Evolutionary conservation across 2,797 vertebrate genomes (phyloP).

Genomic region (Catostomus latipinnis): DNA sequence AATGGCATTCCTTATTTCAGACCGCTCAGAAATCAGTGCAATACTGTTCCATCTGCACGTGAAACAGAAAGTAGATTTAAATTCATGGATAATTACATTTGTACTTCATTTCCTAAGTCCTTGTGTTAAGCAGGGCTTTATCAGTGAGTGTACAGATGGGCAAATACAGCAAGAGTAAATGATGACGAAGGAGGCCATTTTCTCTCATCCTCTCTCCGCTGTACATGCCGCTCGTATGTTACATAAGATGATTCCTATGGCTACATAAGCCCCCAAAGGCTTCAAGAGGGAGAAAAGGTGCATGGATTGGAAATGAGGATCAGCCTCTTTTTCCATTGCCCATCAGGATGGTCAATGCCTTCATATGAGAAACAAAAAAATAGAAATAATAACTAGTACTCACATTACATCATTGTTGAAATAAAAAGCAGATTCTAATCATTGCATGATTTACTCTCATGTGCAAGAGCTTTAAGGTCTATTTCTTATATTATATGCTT

Average conservation of each 20-base stretch:
- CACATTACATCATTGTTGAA: slow-evolving; percentile 27
- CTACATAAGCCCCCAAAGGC: slow-evolving; percentile 60
- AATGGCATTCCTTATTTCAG: slow-evolving; percentile 8
- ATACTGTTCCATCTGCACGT: slow-evolving; percentile 23
- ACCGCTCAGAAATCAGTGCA: slow-evolving; percentile 6
- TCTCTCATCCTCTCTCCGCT: slow-evolving; percentile 65
- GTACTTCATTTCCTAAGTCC: slow-evolving; percentile 47
- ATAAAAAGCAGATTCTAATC: slow-evolving; percentile 25
- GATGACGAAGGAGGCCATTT: slow-evolving; percentile 59
- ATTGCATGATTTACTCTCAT: slow-evolving; percentile 11
- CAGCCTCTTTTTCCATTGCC: background rate
- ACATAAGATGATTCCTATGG: slow-evolving; percentile 65
- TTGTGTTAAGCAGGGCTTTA: slow-evolving; percentile 47
- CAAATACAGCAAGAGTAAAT: slow-evolving; percentile 47
- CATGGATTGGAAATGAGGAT: slow-evolving; percentile 21
- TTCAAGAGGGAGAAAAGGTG: slow-evolving; percentile 27
- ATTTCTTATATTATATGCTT: slow-evolving; percentile 5
- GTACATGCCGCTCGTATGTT: slow-evolving; percentile 65
- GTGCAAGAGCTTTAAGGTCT: background rate
- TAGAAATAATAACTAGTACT: slow-evolving; percentile 9
- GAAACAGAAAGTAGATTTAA: slow-evolving; percentile 5
- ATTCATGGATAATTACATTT: slow-evolving; percentile 34
- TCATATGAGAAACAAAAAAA: background rate
- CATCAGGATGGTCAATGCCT: slow-evolving; percentile 18
- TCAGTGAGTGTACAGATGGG: slow-evolving; percentile 50